These are phyloP conservation scores for Drosophila cognata DNA, from an alignment of 2,888 invertebrate genomes.

Conservation along the genomic window DNA sequence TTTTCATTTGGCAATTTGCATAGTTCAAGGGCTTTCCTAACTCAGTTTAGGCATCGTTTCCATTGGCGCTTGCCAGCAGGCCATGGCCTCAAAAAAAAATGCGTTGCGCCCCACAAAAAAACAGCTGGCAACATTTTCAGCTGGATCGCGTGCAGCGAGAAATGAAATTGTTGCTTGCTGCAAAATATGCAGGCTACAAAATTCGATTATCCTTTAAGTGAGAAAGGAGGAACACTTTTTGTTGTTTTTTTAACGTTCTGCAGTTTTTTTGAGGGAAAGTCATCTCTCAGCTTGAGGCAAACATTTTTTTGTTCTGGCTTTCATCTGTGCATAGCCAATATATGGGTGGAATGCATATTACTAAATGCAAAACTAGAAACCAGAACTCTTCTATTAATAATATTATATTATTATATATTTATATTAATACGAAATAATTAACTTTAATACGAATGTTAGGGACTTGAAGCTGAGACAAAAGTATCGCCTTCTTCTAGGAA, in stretches of 20 bases:
- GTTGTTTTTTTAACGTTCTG: no score
- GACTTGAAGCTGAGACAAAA: no score
- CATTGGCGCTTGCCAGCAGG: constrained; percentile 46
- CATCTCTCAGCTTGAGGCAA: constrained; percentile 3
- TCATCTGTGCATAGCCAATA: constrained; percentile 7
- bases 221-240: background rate
- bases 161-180: constrained; percentile 67
- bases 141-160: constrained; percentile 31
- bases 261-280: background rate
- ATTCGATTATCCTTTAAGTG: constrained; percentile 53
- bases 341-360: background rate
- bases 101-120: constrained; percentile 7
- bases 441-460: no score
- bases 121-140: constrained; percentile 52
- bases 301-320: background rate
- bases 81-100: constrained; percentile 21
- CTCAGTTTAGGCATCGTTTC: constrained; percentile 51
- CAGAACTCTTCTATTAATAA: no score
- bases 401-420: no score
- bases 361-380: background rate
- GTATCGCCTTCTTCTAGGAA: background rate
- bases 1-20: constrained; percentile 72
- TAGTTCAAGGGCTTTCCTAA: constrained; percentile 72
- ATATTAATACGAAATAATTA: no score
- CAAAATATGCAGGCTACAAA: constrained; percentile 55